Conservation (phyloP, 1,140 invertebrate genomes). For the Conus ventricosus region DNA sequence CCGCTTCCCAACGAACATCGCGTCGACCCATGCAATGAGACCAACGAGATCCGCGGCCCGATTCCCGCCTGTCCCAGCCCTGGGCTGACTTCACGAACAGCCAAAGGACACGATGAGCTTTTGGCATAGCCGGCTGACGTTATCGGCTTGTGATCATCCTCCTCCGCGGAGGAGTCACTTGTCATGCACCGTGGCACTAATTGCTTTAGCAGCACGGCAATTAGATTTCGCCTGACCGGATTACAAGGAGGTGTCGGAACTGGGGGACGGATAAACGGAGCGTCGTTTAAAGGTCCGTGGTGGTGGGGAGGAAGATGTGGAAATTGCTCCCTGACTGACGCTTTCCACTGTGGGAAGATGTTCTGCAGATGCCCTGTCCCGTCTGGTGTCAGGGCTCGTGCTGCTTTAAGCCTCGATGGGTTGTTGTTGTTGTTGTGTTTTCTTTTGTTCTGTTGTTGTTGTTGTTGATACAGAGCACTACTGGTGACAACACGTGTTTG, state of each 20-base stretch:
- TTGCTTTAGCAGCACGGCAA: background rate
- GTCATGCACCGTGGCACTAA: slow-evolving; percentile 9
- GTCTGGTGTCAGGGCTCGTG: background rate
- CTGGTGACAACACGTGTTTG: no score
- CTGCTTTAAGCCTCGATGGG: background rate
- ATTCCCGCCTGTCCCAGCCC: no score
- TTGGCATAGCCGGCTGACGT: background rate
- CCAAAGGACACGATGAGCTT: no score
- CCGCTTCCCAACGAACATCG: no score
- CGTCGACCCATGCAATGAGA: no score
- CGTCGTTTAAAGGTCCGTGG: background rate
- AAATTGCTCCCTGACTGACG: background rate
- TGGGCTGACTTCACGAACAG: no score
- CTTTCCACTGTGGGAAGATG: background rate
- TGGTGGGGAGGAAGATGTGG: background rate
- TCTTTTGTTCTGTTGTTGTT: background rate
- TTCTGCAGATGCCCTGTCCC: background rate
- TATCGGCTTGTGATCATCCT: background rate
- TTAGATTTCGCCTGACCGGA: slow-evolving; percentile 7
- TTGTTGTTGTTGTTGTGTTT: no score
- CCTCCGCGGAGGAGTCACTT: background rate
- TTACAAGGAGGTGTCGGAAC: background rate
- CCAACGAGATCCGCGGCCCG: no score
- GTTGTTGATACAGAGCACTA: no score
- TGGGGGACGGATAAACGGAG: background rate